Percentiles rank a stretch among this genome's conserved stretches.
Evolutionary conservation across 2,113 vertebrate genomes (phyloP).

Genomic region (Xiphorhynchus elegans): DNA sequence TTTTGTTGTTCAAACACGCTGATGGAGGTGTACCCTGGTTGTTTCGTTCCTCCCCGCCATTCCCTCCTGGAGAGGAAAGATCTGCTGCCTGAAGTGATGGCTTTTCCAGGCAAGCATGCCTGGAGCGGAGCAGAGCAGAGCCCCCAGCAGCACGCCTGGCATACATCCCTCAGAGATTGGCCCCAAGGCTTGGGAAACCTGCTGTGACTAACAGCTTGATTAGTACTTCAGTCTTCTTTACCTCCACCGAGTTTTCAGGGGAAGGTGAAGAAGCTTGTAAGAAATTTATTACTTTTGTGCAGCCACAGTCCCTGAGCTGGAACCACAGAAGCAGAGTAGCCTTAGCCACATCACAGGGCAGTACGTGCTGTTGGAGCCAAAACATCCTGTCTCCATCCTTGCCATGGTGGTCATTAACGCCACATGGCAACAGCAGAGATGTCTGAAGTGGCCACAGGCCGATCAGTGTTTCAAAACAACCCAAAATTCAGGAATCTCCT

Average conservation of each 20-base stretch:
- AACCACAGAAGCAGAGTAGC: background rate
- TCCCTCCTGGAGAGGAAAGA: background rate
- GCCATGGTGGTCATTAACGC: background rate
- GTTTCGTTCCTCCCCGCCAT: background rate
- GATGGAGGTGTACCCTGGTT: background rate
- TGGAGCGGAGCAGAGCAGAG: background rate
- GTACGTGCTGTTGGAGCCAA: background rate
- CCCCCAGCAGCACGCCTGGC: background rate
- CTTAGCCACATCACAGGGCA: background rate
- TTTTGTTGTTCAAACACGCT: fast-evolving
- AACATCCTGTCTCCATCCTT: background rate
- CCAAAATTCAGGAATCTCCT: background rate
- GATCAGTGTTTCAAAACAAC: background rate
- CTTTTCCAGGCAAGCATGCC: background rate
- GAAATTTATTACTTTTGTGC: background rate
- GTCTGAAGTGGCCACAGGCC: background rate
- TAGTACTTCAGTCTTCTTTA: background rate
- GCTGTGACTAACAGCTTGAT: background rate
- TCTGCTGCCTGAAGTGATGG: background rate
- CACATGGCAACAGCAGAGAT: background rate
- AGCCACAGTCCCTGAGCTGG: background rate
- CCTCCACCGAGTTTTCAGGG: background rate
- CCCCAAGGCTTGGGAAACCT: background rate
- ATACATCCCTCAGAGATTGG: background rate
- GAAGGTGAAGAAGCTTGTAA: background rate